Conservation (phyloP, 2,888 invertebrate species). For the Geophilus truncorum region DNA sequence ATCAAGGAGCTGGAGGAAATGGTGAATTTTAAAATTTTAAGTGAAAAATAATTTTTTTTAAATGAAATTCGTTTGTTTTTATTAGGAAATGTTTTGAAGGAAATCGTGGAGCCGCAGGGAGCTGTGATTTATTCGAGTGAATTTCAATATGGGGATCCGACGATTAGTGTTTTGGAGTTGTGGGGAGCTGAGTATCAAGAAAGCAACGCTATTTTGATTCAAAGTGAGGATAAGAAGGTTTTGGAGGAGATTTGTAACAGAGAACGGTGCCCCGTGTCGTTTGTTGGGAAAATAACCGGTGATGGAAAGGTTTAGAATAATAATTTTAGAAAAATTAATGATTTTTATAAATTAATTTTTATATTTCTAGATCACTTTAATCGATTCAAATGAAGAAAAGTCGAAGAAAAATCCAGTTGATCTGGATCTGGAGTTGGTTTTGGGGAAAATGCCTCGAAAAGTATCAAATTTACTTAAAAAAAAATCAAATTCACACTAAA, state of each 20-base stretch:
- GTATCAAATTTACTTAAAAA: constrained; percentile 48
- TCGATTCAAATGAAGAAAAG: constrained; percentile 56
- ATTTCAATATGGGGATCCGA: constrained; percentile 90
- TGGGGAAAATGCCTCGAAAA: constrained; percentile 80
- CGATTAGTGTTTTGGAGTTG: constrained; percentile 83
- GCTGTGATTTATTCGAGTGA: constrained; percentile 80
- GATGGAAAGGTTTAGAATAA: constrained; percentile 61
- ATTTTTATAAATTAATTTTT: neutral
- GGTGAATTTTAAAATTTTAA: constrained; percentile 7
- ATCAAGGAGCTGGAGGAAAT: constrained; percentile 95
- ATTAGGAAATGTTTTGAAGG: constrained; percentile 90
- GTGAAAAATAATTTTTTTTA: no score
- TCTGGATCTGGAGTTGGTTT: constrained; percentile 78
- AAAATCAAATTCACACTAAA: no score
- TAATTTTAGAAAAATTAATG: neutral
- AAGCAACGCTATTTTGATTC: constrained; percentile 82
- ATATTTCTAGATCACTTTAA: constrained; percentile 56
- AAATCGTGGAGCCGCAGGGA: constrained; percentile 90
- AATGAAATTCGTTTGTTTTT: constrained; percentile 32
- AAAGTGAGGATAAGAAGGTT: constrained; percentile 58
- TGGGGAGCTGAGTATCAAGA: constrained; percentile 99
- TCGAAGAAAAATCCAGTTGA: constrained; percentile 68
- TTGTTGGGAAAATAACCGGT: constrained; percentile 87
- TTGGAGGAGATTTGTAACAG: constrained; percentile 69
- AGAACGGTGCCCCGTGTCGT: constrained; percentile 86